Evolutionary conservation across 2,113 vertebrate genomes (phyloP), one percentile per base, ranked within the genome.

Genomic region (Pedetes capensis): DNA sequence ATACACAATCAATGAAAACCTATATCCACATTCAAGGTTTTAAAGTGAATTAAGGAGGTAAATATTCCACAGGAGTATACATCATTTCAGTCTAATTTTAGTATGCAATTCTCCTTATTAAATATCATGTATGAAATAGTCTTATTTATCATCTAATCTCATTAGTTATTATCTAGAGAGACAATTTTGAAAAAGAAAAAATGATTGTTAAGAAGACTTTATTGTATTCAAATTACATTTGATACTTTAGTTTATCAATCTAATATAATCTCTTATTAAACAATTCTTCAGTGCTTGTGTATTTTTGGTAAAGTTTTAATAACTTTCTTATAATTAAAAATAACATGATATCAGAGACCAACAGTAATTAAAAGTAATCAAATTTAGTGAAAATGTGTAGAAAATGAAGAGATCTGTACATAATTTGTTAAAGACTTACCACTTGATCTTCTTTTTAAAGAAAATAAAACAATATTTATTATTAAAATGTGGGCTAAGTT

Each of bases 401-500:
- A 98, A 99, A 99, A 98, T 98, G 98, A 99, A 98, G 97, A 99
- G 98, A 99, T 99, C 80, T 97, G 97, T 97, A 98, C 98, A 98
- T 99, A 99, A 99, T 99, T 97, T 97, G 96, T 97, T 98, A 98
- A 98, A 98, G 98, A 98, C 98, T 98, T 99, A 99, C 99, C 99
- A 99, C 98, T 96, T 98, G 98, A 98, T 98, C 98, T 98, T 98
- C 98, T 99, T 99, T 98, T 98, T 98, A 98, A 98, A 98, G 96
- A 98, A 99, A 99, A 99, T 98, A 98, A 98, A 99, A 98, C 98
- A 99, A 98, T 98, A 98, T 98, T 99, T 99, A 99, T 99, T 99
- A 99, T 99, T 98, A 98, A 99, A 99, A 99, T 97, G 98, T 97
- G 98, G 98, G 98, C 98, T 98, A 98, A 99, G 97, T 98, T 98